Evolutionary conservation across 1,140 invertebrate species (phyloP).

Genomic region (Papilio polyxenes): DNA sequence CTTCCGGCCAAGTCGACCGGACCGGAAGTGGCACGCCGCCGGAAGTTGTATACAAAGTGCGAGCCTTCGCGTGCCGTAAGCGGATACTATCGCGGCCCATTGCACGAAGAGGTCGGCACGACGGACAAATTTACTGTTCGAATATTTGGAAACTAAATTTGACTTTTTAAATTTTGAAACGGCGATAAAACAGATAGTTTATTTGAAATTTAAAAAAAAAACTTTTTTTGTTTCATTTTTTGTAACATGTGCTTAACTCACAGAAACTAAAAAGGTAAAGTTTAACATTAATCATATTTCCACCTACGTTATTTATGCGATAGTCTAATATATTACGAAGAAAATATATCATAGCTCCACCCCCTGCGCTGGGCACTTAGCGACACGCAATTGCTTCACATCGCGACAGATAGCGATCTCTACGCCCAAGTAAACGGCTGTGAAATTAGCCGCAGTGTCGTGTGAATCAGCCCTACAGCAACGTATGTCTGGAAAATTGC

Average conservation of each 20-base stretch:
- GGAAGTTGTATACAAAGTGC: slow-evolving; percentile 79
- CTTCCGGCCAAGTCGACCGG: slow-evolving; percentile 67
- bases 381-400: slow-evolving; percentile 42
- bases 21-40: slow-evolving; percentile 67
- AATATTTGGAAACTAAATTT: slow-evolving; percentile 26
- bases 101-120: slow-evolving; percentile 36
- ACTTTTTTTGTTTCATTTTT: too few relatives aligned
- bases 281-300: neutral
- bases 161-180: neutral
- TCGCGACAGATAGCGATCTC: slow-evolving; percentile 42
- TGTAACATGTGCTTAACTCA: too few relatives aligned
- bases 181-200: too few relatives aligned
- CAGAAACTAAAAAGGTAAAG: too few relatives aligned
- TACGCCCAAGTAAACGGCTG: slow-evolving; percentile 42
- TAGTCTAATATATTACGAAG: slow-evolving; percentile 15
- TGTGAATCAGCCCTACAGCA: slow-evolving; percentile 34
- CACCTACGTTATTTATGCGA: neutral
- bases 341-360: slow-evolving; percentile 21
- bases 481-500: neutral
- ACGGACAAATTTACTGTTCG: slow-evolving; percentile 40
- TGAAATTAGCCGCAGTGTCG: slow-evolving; percentile 31
- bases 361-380: slow-evolving; percentile 43
- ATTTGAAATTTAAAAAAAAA: too few relatives aligned
- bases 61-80: slow-evolving; percentile 69
- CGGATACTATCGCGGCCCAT: slow-evolving; percentile 46